Evolutionary conservation across 2,888 invertebrate species (phyloP).

Genomic region (Koerneria pararmatus): DNA sequence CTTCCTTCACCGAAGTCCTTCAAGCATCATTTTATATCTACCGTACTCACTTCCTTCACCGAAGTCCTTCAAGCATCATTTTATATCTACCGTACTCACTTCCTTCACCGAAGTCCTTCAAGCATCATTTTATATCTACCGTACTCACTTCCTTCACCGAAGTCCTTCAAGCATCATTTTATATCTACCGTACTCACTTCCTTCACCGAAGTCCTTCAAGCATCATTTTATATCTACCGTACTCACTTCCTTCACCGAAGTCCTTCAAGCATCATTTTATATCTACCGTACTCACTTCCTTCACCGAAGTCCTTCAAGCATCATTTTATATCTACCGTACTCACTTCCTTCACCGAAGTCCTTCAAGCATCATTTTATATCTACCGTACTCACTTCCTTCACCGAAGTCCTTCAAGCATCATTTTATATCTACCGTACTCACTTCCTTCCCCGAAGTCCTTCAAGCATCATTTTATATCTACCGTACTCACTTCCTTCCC

Average conservation of each 20-base stretch:
- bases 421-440: no score
- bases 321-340: background rate
- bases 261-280: background rate
- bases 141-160: conserved; percentile 25
- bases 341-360: conserved; percentile 26
- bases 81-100: background rate
- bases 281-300: background rate
- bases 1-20: conserved; percentile 20
- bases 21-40: no score
- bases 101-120: background rate
- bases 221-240: no score
- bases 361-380: conserved; percentile 18
- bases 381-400: conserved; percentile 20
- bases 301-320: background rate
- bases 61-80: background rate
- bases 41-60: no score
- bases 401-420: no score
- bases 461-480: background rate
- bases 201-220: conserved; percentile 21
- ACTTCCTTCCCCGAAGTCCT: no score
- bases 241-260: no score
- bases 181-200: conserved; percentile 18
- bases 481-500: background rate
- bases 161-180: conserved; percentile 18
- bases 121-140: background rate